Percentiles rank a stretch among this genome's conserved stretches.
Conservation (phyloP, 2,888 invertebrate species). For the Drosophila nigricruria region DNA sequence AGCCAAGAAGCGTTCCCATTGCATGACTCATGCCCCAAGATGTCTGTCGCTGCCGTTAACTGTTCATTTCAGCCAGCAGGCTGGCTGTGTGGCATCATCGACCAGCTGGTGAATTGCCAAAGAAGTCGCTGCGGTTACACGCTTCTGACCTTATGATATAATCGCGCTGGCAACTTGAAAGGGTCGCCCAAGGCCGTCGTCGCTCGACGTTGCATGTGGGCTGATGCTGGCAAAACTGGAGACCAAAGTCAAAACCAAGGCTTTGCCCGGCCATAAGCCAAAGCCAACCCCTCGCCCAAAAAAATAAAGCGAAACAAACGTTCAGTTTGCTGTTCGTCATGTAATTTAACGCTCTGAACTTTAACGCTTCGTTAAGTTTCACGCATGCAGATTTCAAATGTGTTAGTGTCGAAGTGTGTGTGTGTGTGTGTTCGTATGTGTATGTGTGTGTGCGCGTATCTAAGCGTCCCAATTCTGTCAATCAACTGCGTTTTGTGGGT, state of each 20-base stretch:
- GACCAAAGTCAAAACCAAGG: conserved; percentile 62
- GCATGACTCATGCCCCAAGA: conserved; percentile 38
- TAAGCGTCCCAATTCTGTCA: conserved; percentile 80
- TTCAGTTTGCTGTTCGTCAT: conserved; percentile 39
- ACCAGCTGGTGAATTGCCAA: neutral
- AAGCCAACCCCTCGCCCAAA: neutral
- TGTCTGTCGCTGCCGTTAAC: conserved; percentile 29
- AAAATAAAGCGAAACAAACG: neutral
- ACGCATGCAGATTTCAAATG: conserved; percentile 79
- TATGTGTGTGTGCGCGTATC: conserved; percentile 20
- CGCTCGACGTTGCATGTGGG: conserved; percentile 16
- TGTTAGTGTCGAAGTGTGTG: conserved; percentile 19
- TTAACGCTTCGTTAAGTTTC: conserved; percentile 80
- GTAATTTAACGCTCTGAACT: conserved; percentile 79
- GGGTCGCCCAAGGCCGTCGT: conserved; percentile 51
- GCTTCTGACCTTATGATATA: conserved; percentile 50
- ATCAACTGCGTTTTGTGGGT: conserved; percentile 81
- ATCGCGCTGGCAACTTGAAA: conserved; percentile 46
- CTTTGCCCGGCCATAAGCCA: conserved; percentile 21
- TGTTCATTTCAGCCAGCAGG: conserved; percentile 24
- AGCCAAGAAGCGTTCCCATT: conserved; percentile 44
- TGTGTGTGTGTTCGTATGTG: neutral
- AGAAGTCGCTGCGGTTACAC: conserved; percentile 22
- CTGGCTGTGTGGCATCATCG: conserved; percentile 5
- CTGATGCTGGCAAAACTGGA: conserved; percentile 42